Base-by-base conservation (phyloP, 1,140 invertebrate genomes). In the Saccostrea glomerata region DNA sequence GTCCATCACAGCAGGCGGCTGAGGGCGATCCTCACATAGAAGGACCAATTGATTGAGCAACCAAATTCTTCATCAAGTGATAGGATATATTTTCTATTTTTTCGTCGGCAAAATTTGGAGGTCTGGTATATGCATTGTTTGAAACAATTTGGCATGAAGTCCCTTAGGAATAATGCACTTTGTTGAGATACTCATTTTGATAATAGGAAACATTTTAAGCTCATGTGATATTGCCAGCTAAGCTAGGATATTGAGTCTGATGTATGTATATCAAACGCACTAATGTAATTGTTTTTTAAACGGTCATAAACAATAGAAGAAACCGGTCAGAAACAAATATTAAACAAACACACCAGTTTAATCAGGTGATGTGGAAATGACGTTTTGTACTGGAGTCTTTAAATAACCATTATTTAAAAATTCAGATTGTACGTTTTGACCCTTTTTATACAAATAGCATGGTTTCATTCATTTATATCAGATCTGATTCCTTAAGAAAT, bases 201-300 rank as follows among this genome's bases (percentile, higher is more conserved):
- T 77, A 77, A 77, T 77, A 77, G 70, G 30, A 77, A 77, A 36
- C 70, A 77, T 77, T 30, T 25, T 36, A 77, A 77, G 15, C 4
- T 36, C 13, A 15, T 36, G 70, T 36, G 11, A 25, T 30, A 36
- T 25, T 36, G 9, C 25, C 9, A 11, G 70, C 15, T 25, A 25
- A 30, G 25, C 25, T 77, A 30, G 23, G 70, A 77, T 25, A 77
- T 13, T 30, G 25, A 77, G 25, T 77, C 70, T 9, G 23, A 77
- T 77, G 70, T 77, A 66, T 66, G 60, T 66, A 66, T 23, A 73
- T 30, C 58, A 77, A 30, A 77, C 11, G 25, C 25, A 77, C 70
- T 30, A 77, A 77, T 77, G 23, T 30, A 77, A 77, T 77, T 77
- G 70, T 77, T 77, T 30, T 77, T 77, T 40, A 77, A 77, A 30